These are phyloP conservation scores for Neolamprologus sp. DNA, from an alignment of 2,113 vertebrate species.

Conservation along the genomic window DNA sequence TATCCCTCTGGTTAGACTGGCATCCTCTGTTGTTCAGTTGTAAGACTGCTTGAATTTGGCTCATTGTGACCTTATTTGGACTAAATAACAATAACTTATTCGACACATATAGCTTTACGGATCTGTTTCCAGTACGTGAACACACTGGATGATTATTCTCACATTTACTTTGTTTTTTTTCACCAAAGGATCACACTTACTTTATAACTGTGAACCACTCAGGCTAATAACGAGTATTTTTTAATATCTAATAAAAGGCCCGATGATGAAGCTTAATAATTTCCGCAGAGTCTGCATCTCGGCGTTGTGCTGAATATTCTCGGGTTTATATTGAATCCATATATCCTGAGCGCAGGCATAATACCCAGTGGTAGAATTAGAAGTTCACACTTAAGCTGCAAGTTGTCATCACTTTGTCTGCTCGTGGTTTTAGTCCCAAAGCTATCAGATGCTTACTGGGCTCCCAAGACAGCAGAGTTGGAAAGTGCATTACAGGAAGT, in stretches of 20 bases:
- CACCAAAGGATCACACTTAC: not conserved
- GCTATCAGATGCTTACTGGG: constrained; percentile 20
- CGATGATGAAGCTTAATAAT: not conserved
- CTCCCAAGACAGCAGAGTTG: not conserved
- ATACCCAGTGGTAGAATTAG: constrained; percentile 15
- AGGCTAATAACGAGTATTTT: not conserved
- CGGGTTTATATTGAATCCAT: constrained; percentile 22
- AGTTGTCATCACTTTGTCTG: constrained; percentile 36
- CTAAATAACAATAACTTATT: not conserved
- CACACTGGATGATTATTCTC: not conserved
- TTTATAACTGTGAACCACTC: not conserved
- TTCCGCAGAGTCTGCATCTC: not conserved
- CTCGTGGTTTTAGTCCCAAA: constrained; percentile 17
- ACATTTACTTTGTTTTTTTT: not conserved
- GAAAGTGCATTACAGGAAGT: not conserved
- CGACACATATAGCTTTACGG: not conserved
- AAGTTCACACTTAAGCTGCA: constrained; percentile 20
- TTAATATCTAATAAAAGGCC: not conserved
- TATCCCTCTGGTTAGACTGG: not conserved
- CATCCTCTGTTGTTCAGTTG: not conserved
- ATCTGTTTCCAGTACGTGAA: not conserved
- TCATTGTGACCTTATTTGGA: not conserved
- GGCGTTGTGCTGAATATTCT: not conserved
- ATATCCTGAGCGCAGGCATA: not conserved
- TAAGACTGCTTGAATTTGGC: not conserved